A percentile compares a stretch with the other conserved stretches of the same genome.
These are phyloP conservation scores for Brachystomella parvula DNA, from an alignment of 1,140 invertebrate species.

Conservation along the genomic window DNA sequence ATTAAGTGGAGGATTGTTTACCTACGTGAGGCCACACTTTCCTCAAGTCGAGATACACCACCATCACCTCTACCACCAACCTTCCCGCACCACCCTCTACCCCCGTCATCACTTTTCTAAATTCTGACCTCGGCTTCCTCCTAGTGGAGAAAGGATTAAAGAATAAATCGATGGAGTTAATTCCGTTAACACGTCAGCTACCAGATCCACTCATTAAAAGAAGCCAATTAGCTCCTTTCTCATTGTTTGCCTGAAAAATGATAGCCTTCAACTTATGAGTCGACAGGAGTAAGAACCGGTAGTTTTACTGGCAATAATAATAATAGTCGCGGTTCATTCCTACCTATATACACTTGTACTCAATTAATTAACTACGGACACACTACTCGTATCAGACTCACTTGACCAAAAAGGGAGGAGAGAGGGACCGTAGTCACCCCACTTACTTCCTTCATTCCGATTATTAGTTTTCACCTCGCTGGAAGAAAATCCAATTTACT, in stretches of 20 bases:
- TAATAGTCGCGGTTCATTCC: too few relatives aligned
- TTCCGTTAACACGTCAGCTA: too few relatives aligned
- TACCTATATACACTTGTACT: too few relatives aligned
- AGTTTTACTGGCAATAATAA: conserved; percentile 6
- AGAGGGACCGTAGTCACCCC: neutral
- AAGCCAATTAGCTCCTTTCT: neutral
- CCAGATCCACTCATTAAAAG: neutral
- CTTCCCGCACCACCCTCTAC: neutral
- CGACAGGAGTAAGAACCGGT: neutral
- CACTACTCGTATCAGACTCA: too few relatives aligned
- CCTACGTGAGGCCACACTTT: conserved; percentile 9
- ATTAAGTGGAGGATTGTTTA: neutral
- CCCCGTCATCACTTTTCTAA: neutral
- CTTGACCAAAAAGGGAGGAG: neutral
- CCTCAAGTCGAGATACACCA: too few relatives aligned
- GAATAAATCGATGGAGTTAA: too few relatives aligned
- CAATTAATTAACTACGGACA: too few relatives aligned
- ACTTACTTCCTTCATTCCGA: conserved; percentile 31
- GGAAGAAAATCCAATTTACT: neutral
- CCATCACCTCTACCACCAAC: neutral
- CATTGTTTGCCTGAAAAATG: conserved; percentile 6
- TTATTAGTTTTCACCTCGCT: conserved; percentile 25
- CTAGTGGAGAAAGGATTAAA: too few relatives aligned
- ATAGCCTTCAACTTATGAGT: neutral
- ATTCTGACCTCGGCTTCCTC: too few relatives aligned